Evolutionary conservation across 2,113 vertebrate genomes (phyloP).

Genomic region (Amblyopsis rosae): DNA sequence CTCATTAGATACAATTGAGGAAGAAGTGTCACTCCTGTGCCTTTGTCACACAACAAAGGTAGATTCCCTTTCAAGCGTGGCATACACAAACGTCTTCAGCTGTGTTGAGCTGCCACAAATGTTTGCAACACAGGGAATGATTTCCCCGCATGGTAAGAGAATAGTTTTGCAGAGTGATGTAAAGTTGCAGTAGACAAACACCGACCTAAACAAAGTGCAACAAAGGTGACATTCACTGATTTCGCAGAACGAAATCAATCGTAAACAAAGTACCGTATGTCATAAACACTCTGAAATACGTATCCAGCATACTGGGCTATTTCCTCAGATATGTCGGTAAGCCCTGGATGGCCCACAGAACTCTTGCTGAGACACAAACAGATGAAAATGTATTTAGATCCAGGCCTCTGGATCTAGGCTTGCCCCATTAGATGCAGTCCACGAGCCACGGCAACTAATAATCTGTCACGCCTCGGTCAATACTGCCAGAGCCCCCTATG

Average conservation of each 20-base stretch:
- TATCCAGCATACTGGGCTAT: constrained; percentile 31
- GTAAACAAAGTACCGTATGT: constrained; percentile 56
- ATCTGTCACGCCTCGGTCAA: constrained; percentile 66
- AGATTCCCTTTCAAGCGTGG: neutral
- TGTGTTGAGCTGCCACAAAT: constrained; percentile 16
- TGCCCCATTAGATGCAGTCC: constrained; percentile 4
- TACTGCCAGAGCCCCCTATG: constrained; percentile 56
- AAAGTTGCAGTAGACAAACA: constrained; percentile 5
- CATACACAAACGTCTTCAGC: constrained; percentile 16
- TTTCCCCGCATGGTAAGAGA: constrained; percentile 12
- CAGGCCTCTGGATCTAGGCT: constrained; percentile 29
- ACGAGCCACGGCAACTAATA: constrained; percentile 24
- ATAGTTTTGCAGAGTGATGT: neutral
- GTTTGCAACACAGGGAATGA: constrained; percentile 6
- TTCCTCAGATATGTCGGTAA: constrained; percentile 30
- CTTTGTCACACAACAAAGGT: neutral
- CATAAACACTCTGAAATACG: constrained; percentile 46
- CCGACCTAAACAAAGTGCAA: constrained; percentile 19
- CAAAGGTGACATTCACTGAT: constrained; percentile 34
- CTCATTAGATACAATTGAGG: neutral
- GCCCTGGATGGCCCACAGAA: constrained; percentile 30
- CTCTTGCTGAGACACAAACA: constrained; percentile 43
- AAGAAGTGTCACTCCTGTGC: neutral
- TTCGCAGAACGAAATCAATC: constrained; percentile 42
- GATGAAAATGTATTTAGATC: constrained; percentile 53